Evolutionary conservation across 2,797 vertebrate species (phyloP), one percentile per base, ranked within the genome.

Genomic region (Propithecus deckenii): DNA sequence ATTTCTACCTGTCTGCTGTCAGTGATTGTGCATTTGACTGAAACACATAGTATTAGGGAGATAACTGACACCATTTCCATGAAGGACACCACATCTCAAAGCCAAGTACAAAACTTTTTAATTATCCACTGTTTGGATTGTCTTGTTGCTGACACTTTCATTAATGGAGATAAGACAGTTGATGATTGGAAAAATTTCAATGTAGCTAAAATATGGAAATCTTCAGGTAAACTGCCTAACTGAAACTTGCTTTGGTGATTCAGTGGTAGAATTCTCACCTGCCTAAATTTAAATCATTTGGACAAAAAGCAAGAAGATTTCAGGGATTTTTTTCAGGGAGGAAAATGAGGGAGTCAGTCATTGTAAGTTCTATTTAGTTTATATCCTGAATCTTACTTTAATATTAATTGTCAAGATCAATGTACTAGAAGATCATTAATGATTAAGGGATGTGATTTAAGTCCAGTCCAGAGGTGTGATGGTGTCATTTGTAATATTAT

Each of bases 361-460:
- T 4, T 32, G 2, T 76, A 78, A 79, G 0, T 87, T 48, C 11
- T 89, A 63, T 50, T 91, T 79, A 84, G 55, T 80, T 93, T 92
- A 41, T 20, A 75, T 1, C 1, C 2, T 55, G 55, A 93, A 50
- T 67, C 8, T 78, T 14, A 57, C 15, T 87, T 75, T 71, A 74
- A 30, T 76, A 59, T 80, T 46, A 89, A 52, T 72, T 83, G 41
- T 67, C 57, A 83, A 86, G 22, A 48, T 59, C 10, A 65, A 35
- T 59, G n/a, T 1, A 65, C 13, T 1, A 59, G 13, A 76, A 86
- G 20, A 7, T 74, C 25, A 48, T 86, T 86, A 78, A 75, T 75
- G 12, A 79, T 89, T 52, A 95, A 50, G 2, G 74, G 52, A 52
- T 55, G 15, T 23, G 12, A 22, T 74, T 57, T 41, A 59, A 74